Evolutionary conservation across 2,888 invertebrate species (phyloP).

Genomic region (Cylloceria caligata): DNA sequence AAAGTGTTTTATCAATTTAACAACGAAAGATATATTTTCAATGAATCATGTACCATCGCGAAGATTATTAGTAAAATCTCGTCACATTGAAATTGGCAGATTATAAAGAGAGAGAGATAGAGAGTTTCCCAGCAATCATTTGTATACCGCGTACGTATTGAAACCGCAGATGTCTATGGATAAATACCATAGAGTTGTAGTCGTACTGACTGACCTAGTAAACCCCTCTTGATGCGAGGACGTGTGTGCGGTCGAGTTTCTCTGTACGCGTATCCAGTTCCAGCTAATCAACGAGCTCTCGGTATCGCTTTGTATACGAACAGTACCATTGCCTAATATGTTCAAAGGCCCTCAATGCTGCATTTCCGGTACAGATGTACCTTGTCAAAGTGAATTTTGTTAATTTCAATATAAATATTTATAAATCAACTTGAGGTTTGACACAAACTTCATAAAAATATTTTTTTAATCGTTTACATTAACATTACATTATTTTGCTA

Average conservation of each 20-base stretch:
- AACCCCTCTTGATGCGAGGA: constrained; percentile 21
- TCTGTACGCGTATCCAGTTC: constrained; percentile 12
- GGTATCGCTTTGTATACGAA: constrained; percentile 60
- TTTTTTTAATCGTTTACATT: background rate
- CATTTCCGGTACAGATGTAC: background rate
- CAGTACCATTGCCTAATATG: constrained; percentile 31
- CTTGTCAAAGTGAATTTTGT: background rate
- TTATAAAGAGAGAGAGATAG: background rate
- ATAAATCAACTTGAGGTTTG: background rate
- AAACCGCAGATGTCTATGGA: constrained; percentile 67
- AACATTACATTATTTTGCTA: no score
- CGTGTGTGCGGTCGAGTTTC: constrained; percentile 32
- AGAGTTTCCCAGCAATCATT: background rate
- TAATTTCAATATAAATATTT: background rate
- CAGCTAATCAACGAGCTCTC: constrained; percentile 56
- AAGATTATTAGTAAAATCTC: constrained; percentile 20
- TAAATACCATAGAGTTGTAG: constrained; percentile 34
- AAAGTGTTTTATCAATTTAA: background rate
- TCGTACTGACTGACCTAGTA: constrained; percentile 56
- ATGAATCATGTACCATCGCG: background rate
- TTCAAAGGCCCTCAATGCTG: background rate
- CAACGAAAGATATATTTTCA: constrained; percentile 5
- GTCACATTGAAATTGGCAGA: constrained; percentile 29
- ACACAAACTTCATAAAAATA: background rate
- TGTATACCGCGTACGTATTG: constrained; percentile 53